Base-by-base conservation (phyloP, 2,888 invertebrate genomes). In the Epirrhoe alternata region DNA sequence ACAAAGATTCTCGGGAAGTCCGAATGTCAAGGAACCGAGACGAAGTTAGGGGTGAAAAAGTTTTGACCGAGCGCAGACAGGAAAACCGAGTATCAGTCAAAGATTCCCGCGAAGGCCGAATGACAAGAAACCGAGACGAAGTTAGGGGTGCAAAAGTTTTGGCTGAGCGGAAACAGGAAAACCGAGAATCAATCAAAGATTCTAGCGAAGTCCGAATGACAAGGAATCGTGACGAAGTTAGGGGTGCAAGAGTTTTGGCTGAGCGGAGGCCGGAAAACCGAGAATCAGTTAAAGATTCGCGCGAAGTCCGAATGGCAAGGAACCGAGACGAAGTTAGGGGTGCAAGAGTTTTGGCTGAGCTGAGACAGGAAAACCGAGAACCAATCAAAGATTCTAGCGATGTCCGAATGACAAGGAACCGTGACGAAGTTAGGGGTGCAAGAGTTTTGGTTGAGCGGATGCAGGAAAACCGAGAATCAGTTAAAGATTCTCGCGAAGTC, bases 401-500 rank as follows among this genome's bases (percentile, higher is more conserved):
- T 33, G 53, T 52, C 12, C 14, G 42, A 33, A 52, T 57, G 2
- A 12, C 49, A 16, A 64, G 49, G 47, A 53, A 58, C 16, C 24
- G 31, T 49, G 38, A 35, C 16, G 60, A 54, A 53, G 50, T 51
- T 30, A 33, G 53, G 6, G 45, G 16, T 33, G 58, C 38, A 56
- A 56, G 38, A n/a, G n/a, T n/a, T n/a, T n/a, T n/a, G n/a, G n/a
- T n/a, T n/a, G n/a, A n/a, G n/a, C n/a, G n/a, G n/a, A n/a, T n/a
- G n/a, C 33, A 64, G 47, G 35, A 61, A 53, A 66, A 54, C 5
- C 31, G 61, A n/a, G 61, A 58, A n/a, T 49, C 55, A 42, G n/a
- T 17, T 7, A 42, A 54, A n/a, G 57, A 53, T 17, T 14, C 42
- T 14, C 50, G 47, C 51, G 24, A 45, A 31, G 53, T 51, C 42